Conservation (phyloP, 1,140 invertebrate species). For the Drosophila dunni region DNA sequence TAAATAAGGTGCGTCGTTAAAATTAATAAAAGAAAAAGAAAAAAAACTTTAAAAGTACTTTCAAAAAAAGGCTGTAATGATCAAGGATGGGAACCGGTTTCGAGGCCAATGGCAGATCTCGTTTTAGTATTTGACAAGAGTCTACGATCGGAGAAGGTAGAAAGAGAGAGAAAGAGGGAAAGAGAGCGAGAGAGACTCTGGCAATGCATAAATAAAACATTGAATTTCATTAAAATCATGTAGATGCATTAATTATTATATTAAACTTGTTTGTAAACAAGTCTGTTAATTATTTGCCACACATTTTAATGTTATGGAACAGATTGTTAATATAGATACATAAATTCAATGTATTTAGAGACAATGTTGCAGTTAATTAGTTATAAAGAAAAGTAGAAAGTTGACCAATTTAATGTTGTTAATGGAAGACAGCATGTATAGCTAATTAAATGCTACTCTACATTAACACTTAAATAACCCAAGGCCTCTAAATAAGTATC, state of each 20-base stretch:
- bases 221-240: neutral
- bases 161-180: neutral
- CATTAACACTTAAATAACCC: no score
- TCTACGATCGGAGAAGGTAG: neutral
- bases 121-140: constrained; percentile 16
- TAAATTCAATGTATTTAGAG: no score
- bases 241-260: constrained; percentile 10
- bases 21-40: constrained; percentile 6
- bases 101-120: constrained; percentile 17
- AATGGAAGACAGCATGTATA: no score
- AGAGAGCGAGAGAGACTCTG: neutral
- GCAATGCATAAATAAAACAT: constrained; percentile 29
- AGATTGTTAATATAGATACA: neutral
- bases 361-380: no score
- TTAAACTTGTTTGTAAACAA: constrained; percentile 12
- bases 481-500: no score
- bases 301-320: neutral
- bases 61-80: constrained; percentile 13
- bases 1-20: constrained; percentile 18
- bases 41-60: constrained; percentile 13
- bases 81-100: constrained; percentile 30
- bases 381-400: no score
- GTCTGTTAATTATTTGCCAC: constrained; percentile 7
- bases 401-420: no score
- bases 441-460: no score